Percentiles rank a stretch among this genome's conserved stretches.
Evolutionary conservation across 1,140 invertebrate species (phyloP).

Genomic region (Papilio dardanus): DNA sequence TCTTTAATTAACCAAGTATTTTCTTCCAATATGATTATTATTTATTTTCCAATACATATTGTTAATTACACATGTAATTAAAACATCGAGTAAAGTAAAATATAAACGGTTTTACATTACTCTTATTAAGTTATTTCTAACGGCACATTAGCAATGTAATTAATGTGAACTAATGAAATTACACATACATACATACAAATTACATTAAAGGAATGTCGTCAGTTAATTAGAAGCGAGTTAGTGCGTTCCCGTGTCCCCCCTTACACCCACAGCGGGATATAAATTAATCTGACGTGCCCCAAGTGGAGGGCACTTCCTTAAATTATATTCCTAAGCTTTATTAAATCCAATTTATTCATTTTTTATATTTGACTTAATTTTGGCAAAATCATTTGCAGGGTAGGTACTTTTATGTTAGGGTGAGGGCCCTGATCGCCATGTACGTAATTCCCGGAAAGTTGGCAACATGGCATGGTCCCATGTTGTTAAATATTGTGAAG

Average conservation of each 20-base stretch:
- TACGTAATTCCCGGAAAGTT: no score
- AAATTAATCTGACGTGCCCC: neutral
- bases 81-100: neutral
- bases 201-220: slow-evolving; percentile 17
- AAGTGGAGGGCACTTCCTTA: neutral
- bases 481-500: no score
- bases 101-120: neutral
- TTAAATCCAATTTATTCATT: neutral
- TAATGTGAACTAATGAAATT: neutral
- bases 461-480: no score
- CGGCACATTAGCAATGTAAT: neutral
- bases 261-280: neutral
- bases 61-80: no score
- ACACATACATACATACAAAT: neutral
- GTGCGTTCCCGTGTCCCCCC: neutral
- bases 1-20: no score
- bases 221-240: slow-evolving; percentile 19
- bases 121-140: neutral
- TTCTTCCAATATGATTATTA: no score
- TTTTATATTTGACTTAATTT: neutral
- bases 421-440: no score
- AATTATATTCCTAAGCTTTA: neutral
- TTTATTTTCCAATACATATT: no score
- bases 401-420: no score
- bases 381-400: no score